Evolutionary conservation across 2,888 invertebrate species (phyloP).

Genomic region (Diaprepes abbreviatus): DNA sequence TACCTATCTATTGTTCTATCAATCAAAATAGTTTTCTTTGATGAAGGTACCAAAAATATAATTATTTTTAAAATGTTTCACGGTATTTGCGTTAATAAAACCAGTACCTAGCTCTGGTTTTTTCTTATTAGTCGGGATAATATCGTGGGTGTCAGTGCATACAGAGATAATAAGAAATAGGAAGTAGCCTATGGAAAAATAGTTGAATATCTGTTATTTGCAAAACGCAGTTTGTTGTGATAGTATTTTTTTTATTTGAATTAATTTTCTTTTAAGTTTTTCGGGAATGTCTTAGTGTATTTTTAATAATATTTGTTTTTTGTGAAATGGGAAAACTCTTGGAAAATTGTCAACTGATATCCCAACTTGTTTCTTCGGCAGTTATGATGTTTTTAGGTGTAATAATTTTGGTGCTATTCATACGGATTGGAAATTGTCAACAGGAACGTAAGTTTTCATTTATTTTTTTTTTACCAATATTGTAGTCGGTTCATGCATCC

Average conservation of each 20-base stretch:
- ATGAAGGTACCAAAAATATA: not conserved
- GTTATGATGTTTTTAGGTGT: conserved; percentile 15
- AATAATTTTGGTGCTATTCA: conserved; percentile 4
- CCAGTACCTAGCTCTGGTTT: conserved; percentile 16
- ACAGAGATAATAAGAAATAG: conserved; percentile 8
- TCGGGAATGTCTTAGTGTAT: not conserved
- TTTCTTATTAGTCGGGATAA: conserved; percentile 24
- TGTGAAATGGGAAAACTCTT: conserved; percentile 11
- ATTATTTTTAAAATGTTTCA: not conserved
- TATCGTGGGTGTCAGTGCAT: conserved; percentile 25
- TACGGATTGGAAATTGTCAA: conserved; percentile 18
- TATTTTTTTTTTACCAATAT: no score
- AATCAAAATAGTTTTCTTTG: conserved; percentile 28
- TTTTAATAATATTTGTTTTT: not conserved
- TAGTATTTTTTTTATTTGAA: not conserved
- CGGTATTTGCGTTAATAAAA: conserved; percentile 17
- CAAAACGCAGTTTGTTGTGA: not conserved
- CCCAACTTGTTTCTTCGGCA: not conserved
- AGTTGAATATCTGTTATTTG: conserved; percentile 4
- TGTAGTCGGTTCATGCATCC: no score
- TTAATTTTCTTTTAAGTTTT: not conserved
- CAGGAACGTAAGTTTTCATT: conserved; percentile 41
- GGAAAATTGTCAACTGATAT: conserved; percentile 57
- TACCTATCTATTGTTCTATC: conserved; percentile 27
- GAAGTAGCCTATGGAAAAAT: conserved; percentile 5